These are phyloP conservation scores for Sinohyriopsis cumingii DNA, from an alignment of 2,888 invertebrate species.

Conservation along the genomic window DNA sequence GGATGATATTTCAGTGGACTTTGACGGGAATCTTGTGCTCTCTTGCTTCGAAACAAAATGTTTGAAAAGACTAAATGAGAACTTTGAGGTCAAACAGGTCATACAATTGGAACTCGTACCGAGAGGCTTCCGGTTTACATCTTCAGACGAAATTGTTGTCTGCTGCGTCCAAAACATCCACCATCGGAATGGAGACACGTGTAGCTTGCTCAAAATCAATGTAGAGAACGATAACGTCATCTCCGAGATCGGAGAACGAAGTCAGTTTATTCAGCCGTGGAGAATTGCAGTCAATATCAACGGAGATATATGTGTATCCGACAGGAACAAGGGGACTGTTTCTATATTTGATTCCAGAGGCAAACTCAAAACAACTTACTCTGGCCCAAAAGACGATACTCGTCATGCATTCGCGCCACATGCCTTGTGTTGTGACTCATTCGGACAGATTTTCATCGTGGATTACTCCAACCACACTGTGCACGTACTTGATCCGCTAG, in stretches of 20 bases:
- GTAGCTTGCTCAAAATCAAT: conserved; percentile 11
- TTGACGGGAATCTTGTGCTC: conserved; percentile 26
- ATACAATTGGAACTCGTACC: conserved; percentile 29
- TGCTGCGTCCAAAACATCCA: conserved; percentile 36
- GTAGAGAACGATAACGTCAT: conserved; percentile 6
- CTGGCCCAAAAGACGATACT: conserved; percentile 24
- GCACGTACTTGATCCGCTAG: conserved; percentile 33
- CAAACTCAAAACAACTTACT: conserved; percentile 25
- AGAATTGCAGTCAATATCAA: conserved; percentile 47
- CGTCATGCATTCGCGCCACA: conserved; percentile 39
- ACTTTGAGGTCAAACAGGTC: conserved; percentile 24
- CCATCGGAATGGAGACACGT: conserved; percentile 31
- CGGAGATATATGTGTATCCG: conserved; percentile 50
- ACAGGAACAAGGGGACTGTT: conserved; percentile 39
- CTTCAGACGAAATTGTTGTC: conserved; percentile 22
- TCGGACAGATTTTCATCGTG: conserved; percentile 47
- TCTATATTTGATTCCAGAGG: conserved; percentile 38
- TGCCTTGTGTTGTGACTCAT: conserved; percentile 45
- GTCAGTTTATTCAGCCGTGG: conserved; percentile 32
- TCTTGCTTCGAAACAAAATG: conserved; percentile 30
- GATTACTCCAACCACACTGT: conserved; percentile 48
- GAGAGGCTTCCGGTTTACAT: conserved; percentile 20
- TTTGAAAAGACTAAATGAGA: conserved; percentile 23
- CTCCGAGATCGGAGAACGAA: conserved; percentile 2
- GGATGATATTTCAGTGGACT: conserved; percentile 31